Evolutionary conservation across 2,113 vertebrate species (phyloP).

Genomic region (Panthera leo): DNA sequence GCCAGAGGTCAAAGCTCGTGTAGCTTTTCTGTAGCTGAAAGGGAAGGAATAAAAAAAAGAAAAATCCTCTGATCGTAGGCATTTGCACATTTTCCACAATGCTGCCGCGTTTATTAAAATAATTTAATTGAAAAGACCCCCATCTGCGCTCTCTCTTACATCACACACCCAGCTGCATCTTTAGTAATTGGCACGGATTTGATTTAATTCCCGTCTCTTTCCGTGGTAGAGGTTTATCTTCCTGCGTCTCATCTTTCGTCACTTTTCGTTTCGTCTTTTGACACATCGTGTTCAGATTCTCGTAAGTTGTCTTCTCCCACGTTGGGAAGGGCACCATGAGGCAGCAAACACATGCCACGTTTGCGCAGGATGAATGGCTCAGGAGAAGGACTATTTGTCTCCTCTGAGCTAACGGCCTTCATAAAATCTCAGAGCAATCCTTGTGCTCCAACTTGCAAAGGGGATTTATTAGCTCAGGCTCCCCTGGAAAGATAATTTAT

Average conservation of each 20-base stretch:
- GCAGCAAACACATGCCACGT: background rate
- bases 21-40: background rate
- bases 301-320: background rate
- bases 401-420: background rate
- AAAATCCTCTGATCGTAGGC: background rate
- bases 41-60: background rate
- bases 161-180: background rate
- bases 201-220: background rate
- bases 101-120: background rate
- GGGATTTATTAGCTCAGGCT: background rate
- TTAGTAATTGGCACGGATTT: background rate
- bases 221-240: background rate
- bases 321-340: background rate
- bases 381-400: background rate
- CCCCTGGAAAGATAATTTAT: background rate
- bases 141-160: background rate
- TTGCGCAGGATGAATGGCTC: background rate
- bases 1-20: background rate
- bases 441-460: background rate
- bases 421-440: constrained; percentile 34
- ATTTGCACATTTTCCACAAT: background rate
- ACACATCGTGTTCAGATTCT: background rate
- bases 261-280: background rate
- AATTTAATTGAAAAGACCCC: background rate
- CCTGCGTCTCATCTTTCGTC: background rate